Base-by-base conservation (phyloP, 2,888 invertebrate genomes). In the Euplagia quadripunctaria region DNA sequence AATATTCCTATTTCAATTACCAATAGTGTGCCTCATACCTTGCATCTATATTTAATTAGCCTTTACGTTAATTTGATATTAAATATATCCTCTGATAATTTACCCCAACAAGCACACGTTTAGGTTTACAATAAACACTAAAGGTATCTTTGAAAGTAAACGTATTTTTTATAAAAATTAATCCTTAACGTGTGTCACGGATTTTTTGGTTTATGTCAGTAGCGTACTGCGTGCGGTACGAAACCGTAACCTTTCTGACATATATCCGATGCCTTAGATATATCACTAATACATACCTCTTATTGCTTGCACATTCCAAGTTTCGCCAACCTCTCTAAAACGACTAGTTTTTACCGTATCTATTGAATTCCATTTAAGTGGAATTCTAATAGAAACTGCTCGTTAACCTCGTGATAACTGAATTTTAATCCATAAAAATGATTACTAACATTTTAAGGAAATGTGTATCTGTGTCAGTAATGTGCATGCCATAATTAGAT, bases 381-480 rank as follows among this genome's bases (percentile, higher is more conserved):
- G 31, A 61, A 31, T 20, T 31, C 31, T 61, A 14, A 61, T 61
- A 61, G 6, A 61, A 31, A 67, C 72, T 58, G 63, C 41, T 75
- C 12, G 14, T 20, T n/a, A 61, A 61, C 61, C 55, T 31, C 73
- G 17, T 17, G 41, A 55, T 74, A 67, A 20, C 70, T 70, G 63
- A 75, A 75, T 72, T n/a, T 75, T 72, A 73, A 75, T 72, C 64
- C 14, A 69, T 46, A 71, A 69, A 74, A 64, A 70, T 73, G 68
- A 78, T 76, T n/a, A 72, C 49, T 70, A 64, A 55, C 14, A 14
- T 58, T 58, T 68, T 58, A 58, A 55, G 14, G 42, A 68, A 55
- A 43, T 43, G 9, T 20, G 43, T 68, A 68, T 42, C 55, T 68
- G 14, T 68, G 68, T 68, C 68, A 68, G 16, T 46, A 65, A 46